Conservation (phyloP, 1,140 invertebrate genomes). For the Nasonia giraulti region DNA sequence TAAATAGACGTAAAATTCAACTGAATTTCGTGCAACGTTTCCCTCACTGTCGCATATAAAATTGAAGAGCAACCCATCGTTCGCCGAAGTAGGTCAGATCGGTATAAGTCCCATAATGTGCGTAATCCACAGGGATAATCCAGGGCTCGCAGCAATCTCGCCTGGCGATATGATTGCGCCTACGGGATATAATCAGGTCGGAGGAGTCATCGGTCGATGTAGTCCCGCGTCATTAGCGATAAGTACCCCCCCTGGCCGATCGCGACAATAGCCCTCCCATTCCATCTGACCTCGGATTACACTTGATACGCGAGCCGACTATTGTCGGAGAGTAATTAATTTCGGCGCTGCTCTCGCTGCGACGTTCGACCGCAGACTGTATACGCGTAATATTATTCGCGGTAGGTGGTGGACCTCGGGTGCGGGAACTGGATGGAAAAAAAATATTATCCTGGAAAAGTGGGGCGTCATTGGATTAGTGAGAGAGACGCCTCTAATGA, state of each 20-base stretch:
- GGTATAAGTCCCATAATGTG: too few species aligned
- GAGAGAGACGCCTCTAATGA: neutral
- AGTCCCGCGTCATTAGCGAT: neutral
- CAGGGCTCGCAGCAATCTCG: neutral
- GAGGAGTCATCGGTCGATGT: neutral
- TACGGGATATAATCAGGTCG: neutral
- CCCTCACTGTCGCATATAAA: too few species aligned
- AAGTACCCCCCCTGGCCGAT: neutral
- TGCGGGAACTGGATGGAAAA: too few species aligned
- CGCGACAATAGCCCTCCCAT: neutral
- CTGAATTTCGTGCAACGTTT: too few species aligned
- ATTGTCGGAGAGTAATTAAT: neutral
- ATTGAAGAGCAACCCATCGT: too few species aligned
- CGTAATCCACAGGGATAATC: too few species aligned
- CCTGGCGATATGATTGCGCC: neutral
- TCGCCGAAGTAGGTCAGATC: too few species aligned
- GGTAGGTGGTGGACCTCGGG: too few species aligned
- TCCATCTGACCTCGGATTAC: neutral
- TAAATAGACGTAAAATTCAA: conserved; percentile 57
- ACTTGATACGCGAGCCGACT: neutral
- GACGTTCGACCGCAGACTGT: neutral
- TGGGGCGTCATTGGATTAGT: neutral
- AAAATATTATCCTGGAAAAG: neutral
- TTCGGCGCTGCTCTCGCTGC: neutral
- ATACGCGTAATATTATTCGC: too few species aligned